A percentile compares a stretch with the other conserved stretches of the same genome.
Evolutionary conservation across 2,888 invertebrate genomes (phyloP).

Genomic region (Lasioglossum marginatum): DNA sequence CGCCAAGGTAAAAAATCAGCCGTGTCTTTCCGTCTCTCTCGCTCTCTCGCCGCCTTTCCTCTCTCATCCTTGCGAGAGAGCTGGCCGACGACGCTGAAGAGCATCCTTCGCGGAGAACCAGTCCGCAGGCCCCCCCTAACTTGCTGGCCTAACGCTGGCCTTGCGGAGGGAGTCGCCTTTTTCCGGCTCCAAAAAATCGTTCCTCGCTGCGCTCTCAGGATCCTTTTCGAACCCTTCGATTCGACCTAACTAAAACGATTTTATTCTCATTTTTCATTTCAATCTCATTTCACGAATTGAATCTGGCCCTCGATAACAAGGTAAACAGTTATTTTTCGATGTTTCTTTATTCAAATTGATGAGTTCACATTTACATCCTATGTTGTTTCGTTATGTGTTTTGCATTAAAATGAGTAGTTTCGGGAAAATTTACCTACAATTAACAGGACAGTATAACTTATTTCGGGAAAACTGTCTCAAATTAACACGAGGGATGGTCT

Average conservation of each 20-base stretch:
- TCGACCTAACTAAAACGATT: not conserved
- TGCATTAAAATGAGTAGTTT: too few species aligned
- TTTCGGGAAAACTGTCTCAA: too few species aligned
- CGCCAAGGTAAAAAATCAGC: constrained; percentile 78
- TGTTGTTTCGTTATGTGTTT: too few species aligned
- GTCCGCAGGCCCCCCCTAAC: constrained; percentile 65
- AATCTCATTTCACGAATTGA: too few species aligned
- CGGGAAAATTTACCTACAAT: too few species aligned
- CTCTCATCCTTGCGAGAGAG: constrained; percentile 2
- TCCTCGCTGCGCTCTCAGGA: not conserved
- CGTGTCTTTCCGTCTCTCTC: constrained; percentile 52
- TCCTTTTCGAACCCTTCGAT: not conserved
- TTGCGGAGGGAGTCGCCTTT: not conserved
- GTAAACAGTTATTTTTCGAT: too few species aligned
- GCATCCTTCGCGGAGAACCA: constrained; percentile 78
- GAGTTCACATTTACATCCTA: too few species aligned
- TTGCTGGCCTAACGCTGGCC: not conserved
- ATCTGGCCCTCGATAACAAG: too few species aligned
- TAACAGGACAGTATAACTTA: too few species aligned
- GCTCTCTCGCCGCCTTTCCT: constrained; percentile 37
- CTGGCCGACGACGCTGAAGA: constrained; percentile 67
- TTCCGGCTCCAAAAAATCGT: not conserved
- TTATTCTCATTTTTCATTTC: too few species aligned
- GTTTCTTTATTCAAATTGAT: too few species aligned
- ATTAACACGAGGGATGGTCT: too few species aligned